Percentiles rank a stretch among this genome's conserved stretches.
Evolutionary conservation across 1,140 invertebrate genomes (phyloP).

Genomic region (Amyelois transitella): DNA sequence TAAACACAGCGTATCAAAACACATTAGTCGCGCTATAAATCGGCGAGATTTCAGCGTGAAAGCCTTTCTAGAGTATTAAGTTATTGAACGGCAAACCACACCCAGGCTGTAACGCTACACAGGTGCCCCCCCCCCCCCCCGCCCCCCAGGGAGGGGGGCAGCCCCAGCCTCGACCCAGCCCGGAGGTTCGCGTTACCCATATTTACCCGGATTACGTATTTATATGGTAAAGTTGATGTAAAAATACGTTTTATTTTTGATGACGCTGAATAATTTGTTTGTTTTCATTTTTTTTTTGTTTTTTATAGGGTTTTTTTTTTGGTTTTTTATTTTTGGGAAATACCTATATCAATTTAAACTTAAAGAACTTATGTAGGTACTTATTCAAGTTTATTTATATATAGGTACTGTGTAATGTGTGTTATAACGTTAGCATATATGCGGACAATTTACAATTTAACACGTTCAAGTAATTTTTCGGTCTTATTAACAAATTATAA

Average conservation of each 20-base stretch:
- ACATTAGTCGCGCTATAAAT: constrained; percentile 30
- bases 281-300: constrained; percentile 13
- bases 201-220: constrained; percentile 38
- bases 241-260: background rate
- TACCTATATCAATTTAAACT: too few species aligned
- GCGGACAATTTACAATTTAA: too few species aligned
- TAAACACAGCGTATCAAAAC: constrained; percentile 36
- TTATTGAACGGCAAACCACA: constrained; percentile 73
- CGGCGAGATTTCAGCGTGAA: constrained; percentile 69
- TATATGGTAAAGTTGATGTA: constrained; percentile 21
- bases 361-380: too few species aligned
- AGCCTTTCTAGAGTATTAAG: constrained; percentile 70
- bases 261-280: background rate
- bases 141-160: constrained; percentile 10
- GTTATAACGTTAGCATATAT: too few species aligned
- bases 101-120: constrained; percentile 60
- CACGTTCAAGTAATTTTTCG: too few species aligned
- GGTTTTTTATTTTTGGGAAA: too few species aligned
- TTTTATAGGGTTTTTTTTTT: too few species aligned
- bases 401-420: too few species aligned
- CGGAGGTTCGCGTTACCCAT: constrained; percentile 22
- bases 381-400: too few species aligned
- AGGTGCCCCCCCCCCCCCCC: constrained; percentile 19
- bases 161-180: constrained; percentile 13
- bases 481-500: too few species aligned